Evolutionary conservation across 1,140 invertebrate genomes (phyloP).

Genomic region (Cylas formicarius): DNA sequence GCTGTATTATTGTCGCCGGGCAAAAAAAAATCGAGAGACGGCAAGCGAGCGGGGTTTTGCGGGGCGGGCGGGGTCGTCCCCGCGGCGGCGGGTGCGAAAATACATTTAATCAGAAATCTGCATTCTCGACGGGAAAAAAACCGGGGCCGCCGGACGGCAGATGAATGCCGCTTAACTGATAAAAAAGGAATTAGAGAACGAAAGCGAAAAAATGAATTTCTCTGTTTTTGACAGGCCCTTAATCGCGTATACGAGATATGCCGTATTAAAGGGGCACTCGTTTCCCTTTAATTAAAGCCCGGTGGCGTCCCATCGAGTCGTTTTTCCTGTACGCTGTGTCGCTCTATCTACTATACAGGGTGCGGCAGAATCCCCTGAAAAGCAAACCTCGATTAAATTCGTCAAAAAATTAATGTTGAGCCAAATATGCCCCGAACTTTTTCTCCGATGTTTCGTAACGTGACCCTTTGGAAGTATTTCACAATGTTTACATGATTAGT

Average conservation of each 20-base stretch:
- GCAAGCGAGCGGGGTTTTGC: too few relatives aligned
- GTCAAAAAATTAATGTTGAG: too few relatives aligned
- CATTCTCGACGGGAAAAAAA: conserved; percentile 27
- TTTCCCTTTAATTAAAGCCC: conserved; percentile 38
- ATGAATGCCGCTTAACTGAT: conserved; percentile 44
- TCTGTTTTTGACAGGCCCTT: conserved; percentile 45
- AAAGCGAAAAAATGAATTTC: conserved; percentile 45
- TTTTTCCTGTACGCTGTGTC: too few relatives aligned
- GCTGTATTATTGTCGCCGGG: conserved; percentile 15
- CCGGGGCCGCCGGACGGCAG: conserved; percentile 23
- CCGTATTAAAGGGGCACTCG: conserved; percentile 42
- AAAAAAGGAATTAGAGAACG: conserved; percentile 44
- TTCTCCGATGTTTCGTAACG: too few relatives aligned
- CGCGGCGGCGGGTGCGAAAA: too few relatives aligned
- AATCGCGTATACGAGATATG: conserved; percentile 42
- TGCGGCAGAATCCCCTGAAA: too few relatives aligned
- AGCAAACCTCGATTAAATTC: too few relatives aligned
- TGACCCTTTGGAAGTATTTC: too few relatives aligned
- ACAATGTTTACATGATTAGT: too few relatives aligned
- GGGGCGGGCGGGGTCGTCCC: too few relatives aligned
- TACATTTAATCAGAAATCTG: conserved; percentile 32
- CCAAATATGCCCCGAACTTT: too few relatives aligned
- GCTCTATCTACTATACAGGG: too few relatives aligned
- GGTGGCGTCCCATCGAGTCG: conserved; percentile 25
- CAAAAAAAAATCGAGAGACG: conserved; percentile 5